Evolutionary conservation across 2,113 vertebrate genomes (phyloP), one percentile per base, ranked within the genome.

Genomic region (Chunga burmeisteri): DNA sequence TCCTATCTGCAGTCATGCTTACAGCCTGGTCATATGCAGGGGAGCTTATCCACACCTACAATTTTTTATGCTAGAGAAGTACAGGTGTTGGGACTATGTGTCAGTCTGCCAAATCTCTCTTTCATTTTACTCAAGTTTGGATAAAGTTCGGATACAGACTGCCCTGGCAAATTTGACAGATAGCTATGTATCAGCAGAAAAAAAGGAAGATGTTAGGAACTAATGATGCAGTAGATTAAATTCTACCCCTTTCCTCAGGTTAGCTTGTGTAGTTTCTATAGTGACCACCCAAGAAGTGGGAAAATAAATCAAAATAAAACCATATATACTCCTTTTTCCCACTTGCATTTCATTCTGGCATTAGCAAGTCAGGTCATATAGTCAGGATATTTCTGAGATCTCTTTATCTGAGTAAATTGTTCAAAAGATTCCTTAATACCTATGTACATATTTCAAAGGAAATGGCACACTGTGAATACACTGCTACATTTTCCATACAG

Each of bases 221-320:
- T 55, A 71, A 70, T 26, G 11, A 67, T 61, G 10, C 5, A 32
- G 23, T 61, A 61, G 17, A 56, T 58, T 50, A 74, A 95, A 78
- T 63, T 9, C 58, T 68, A 26, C 12, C 11, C 34, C 62, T 56
- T 88, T 79, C 21, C 10, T 68, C 26, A 36, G 26, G 3, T 89
- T 70, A 38, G 11, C 3, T 44, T 14, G 10, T 32, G 16, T 66
- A 13, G 5, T 62, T 95, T 66, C 47, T 74, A 6, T 14, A 34
- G 10, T 6, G 14, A 25, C 4, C 8, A 83, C 3, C 5, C 13
- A 71, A 58, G 10, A 74, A 78, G 3, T 1, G 0, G 25, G 40
- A 86, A 88, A 80, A 55, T 11, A 59, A 56, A 72, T 62, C 0
- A 4, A 75, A 94, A 40, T 46, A 6, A 70, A 77, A 11, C 3